A percentile compares a stretch with the other conserved stretches of the same genome.
Conservation (phyloP, 2,113 vertebrate species). For the Tricholaema leucomelas region DNA sequence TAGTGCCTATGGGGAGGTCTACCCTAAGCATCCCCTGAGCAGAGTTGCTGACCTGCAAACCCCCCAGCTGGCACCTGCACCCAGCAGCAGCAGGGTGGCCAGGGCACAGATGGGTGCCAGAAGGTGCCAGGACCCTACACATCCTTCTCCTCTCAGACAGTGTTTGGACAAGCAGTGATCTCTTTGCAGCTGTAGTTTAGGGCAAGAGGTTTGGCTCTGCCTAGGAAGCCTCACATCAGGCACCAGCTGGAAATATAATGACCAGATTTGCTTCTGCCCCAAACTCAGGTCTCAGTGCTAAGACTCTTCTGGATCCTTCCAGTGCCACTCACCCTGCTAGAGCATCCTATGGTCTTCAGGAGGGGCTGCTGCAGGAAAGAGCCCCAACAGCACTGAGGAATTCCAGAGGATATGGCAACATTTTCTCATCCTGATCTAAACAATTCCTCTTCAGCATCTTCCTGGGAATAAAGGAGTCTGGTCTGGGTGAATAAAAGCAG, state of each 20-base stretch:
- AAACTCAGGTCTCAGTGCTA: accelerated
- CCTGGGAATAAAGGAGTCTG: not conserved
- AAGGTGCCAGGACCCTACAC: accelerated
- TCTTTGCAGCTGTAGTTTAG: no score
- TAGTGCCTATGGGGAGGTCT: not conserved
- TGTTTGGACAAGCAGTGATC: no score
- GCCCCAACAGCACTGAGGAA: not conserved
- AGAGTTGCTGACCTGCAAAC: not conserved
- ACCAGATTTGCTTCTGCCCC: accelerated
- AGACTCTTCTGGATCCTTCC: no score
- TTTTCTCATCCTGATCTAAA: not conserved
- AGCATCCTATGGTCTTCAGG: not conserved
- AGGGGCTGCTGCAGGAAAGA: not conserved
- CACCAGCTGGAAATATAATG: not conserved
- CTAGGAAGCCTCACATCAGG: not conserved
- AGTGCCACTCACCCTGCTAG: not conserved
- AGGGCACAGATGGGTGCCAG: accelerated
- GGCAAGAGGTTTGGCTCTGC: no score
- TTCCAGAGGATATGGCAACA: not conserved
- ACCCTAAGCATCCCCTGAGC: accelerated
- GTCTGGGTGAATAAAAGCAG: not conserved
- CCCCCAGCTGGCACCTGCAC: no score
- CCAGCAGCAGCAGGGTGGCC: not conserved
- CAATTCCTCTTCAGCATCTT: not conserved
- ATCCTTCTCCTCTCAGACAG: accelerated